phyloP scores from a whole-genome alignment of 2,888 invertebrate species.

The Agrilus cyanescens region DNA sequence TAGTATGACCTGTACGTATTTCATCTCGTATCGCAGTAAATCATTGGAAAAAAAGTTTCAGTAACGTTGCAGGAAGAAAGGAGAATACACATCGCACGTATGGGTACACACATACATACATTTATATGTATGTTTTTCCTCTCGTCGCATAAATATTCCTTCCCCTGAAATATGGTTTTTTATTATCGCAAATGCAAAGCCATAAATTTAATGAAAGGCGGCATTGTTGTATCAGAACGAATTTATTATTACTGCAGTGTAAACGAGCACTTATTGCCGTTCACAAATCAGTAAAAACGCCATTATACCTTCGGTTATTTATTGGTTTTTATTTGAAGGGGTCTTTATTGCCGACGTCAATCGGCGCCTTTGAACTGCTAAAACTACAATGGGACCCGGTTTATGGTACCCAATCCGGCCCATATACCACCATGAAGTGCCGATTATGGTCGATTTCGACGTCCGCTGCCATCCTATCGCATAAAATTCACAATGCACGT shows the following conservation, averaged over 20 bases:
- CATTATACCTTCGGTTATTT: slow-evolving; percentile 26
- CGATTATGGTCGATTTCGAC: slow-evolving; percentile 3
- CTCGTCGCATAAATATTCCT: slow-evolving; percentile 23
- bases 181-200: slow-evolving; percentile 26
- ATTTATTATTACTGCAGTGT: slow-evolving; percentile 23
- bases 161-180: slow-evolving; percentile 28
- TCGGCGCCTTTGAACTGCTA: slow-evolving; percentile 26
- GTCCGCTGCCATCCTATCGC: slow-evolving; percentile 2
- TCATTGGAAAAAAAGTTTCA: no score
- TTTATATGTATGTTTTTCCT: slow-evolving; percentile 9
- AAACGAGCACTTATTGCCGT: slow-evolving; percentile 25
- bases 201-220: slow-evolving; percentile 29
- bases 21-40: no score
- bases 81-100: no score
- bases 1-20: no score
- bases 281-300: slow-evolving; percentile 29
- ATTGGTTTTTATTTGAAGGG: slow-evolving; percentile 23
- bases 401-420: slow-evolving; percentile 11
- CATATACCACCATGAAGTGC: slow-evolving; percentile 2
- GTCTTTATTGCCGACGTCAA: slow-evolving; percentile 16
- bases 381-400: slow-evolving; percentile 21
- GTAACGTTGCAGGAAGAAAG: no score
- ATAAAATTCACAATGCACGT: slow-evolving; percentile 1
- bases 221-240: slow-evolving; percentile 23
- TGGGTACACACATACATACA: no score